phyloP scores from a whole-genome alignment of 2,113 vertebrate species.

The Dipodomys spectabilis region DNA sequence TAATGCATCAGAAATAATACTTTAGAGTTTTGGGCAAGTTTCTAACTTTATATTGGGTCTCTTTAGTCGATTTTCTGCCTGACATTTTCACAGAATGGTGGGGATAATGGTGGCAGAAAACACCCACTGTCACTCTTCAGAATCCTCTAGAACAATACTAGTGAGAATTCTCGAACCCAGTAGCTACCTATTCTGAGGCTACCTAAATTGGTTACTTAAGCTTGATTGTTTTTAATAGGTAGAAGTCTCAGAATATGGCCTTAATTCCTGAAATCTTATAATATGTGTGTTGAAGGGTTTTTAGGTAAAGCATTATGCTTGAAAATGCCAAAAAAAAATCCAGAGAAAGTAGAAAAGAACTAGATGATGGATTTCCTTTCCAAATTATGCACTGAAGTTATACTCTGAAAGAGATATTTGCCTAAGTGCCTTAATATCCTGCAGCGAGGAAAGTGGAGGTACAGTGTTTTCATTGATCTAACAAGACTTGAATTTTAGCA shows the following conservation, averaged over 20 bases:
- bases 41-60: background rate
- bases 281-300: background rate
- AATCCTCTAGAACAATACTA: background rate
- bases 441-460: background rate
- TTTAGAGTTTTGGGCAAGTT: no score
- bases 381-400: background rate
- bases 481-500: constrained; percentile 12
- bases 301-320: background rate
- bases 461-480: background rate
- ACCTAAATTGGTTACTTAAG: no score
- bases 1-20: no score
- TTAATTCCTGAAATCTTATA: background rate
- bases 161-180: no score
- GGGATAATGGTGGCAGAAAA: background rate
- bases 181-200: no score
- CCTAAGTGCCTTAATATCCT: background rate
- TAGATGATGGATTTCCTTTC: background rate
- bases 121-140: background rate
- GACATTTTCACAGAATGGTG: background rate
- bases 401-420: background rate
- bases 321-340: background rate
- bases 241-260: background rate
- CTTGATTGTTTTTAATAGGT: no score
- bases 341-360: background rate
- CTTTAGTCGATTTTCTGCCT: background rate